Evolutionary conservation across 2,888 invertebrate genomes (phyloP), one percentile per base, ranked within the genome.

Genomic region (Alloplasta piceator): DNA sequence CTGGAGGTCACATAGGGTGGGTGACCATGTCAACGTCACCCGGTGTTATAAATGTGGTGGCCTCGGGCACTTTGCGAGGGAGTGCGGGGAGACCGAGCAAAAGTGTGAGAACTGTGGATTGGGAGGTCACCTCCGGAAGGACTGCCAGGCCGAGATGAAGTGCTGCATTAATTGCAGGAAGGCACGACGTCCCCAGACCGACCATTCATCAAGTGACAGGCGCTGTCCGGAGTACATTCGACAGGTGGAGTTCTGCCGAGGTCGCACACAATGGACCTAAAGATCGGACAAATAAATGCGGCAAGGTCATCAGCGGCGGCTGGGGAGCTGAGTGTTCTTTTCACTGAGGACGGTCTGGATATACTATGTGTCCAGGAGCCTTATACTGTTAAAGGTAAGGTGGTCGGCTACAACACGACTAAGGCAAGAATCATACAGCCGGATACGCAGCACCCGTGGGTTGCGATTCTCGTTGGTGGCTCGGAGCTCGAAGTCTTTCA

Each of bases 321-420:
- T 0, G 39, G 50, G 1, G 75, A 67, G 5, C 1, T 75, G 3
- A 12, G 60, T 1, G 41, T n/a, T n/a, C 3, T 26, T 1, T 3
- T 26, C n/a, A 4, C 39, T 0, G n/a, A 12, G 1, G 9, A 70
- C 6, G 0, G 4, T 1, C 5, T 16, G 4, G 82, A 80, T 10
- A n/a, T 82, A 5, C 0, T 78, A 0, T 66, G 76, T 0, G 2
- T 82, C 10, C 82, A 82, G 12, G 82, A 82, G 36, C 82, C 79
- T 0, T 82, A 82, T 5, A 0, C 2, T 1, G 38, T 16, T 4
- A 26, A 70, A 26, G 64, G 66, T 0, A 38, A 5, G 5, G 9
- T 60, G 5, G 4, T 0, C 1, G 14, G 66, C 7, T 52, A 14
- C 6, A 14, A 38, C 1, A 5, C 5, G 10, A 1, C 1, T 2